phyloP scores from a whole-genome alignment of 1,140 invertebrate genomes.

The Plutomurus gul region DNA sequence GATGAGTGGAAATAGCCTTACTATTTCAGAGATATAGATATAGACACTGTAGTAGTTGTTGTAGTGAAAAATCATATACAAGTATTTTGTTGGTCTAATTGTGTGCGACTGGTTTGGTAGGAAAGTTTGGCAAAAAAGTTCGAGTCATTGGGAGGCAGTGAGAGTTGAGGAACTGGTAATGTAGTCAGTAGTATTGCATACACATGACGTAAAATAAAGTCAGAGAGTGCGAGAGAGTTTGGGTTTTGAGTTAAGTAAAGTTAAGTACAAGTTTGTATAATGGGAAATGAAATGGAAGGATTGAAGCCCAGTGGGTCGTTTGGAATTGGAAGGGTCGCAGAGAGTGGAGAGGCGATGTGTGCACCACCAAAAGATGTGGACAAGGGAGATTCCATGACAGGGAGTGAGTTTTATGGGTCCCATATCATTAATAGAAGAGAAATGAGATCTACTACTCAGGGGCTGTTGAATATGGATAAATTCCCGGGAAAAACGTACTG shows the following conservation, averaged over 20 bases:
- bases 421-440: conserved; percentile 51
- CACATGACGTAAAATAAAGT: conserved; percentile 14
- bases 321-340: conserved; percentile 32
- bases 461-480: conserved; percentile 49
- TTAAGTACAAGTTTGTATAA: conserved; percentile 21
- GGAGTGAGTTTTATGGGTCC: conserved; percentile 49
- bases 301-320: conserved; percentile 37
- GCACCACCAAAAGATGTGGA: conserved; percentile 31
- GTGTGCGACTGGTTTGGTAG: conserved; percentile 3
- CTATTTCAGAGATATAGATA: neutral
- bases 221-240: conserved; percentile 6
- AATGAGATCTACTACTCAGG: conserved; percentile 45
- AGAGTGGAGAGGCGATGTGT: neutral
- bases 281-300: conserved; percentile 47
- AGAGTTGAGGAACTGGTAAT: neutral
- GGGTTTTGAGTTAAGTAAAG: conserved; percentile 29
- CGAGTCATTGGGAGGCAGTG: neutral
- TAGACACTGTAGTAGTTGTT: too few species aligned
- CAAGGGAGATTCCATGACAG: conserved; percentile 47
- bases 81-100: neutral
- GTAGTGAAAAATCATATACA: too few species aligned
- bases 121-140: neutral
- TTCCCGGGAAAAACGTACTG: conserved; percentile 37
- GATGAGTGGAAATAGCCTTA: neutral
- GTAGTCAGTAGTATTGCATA: neutral